phyloP scores from a whole-genome alignment of 2,797 vertebrate genomes.

The Amblyopsis hoosieri region DNA sequence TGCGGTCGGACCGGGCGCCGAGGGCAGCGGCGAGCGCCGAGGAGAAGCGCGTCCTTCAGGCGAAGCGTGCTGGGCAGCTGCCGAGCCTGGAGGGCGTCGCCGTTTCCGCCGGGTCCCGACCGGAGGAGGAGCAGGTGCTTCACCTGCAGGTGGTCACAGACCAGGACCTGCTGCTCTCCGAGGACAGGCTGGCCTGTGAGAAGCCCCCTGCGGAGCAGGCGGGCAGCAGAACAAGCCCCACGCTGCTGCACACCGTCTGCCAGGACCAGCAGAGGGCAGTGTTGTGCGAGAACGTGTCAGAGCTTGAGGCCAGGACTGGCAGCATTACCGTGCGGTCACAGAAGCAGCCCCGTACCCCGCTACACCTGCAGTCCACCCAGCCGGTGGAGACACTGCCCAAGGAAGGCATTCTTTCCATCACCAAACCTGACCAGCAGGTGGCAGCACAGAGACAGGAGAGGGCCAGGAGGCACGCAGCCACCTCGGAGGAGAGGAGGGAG shows the following conservation, averaged over 20 bases:
- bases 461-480: constrained; percentile 66
- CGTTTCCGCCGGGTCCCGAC: constrained; percentile 61
- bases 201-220: constrained; percentile 69
- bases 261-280: constrained; percentile 73
- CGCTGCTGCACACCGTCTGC: constrained; percentile 74
- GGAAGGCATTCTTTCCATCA: constrained; percentile 75
- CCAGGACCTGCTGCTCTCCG: constrained; percentile 76
- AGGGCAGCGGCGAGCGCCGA: constrained; percentile 73
- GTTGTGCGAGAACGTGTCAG: constrained; percentile 67
- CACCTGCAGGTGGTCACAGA: constrained; percentile 80
- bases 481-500: constrained; percentile 73
- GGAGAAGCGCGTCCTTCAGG: constrained; percentile 74
- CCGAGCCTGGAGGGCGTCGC: constrained; percentile 63
- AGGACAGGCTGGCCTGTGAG: constrained; percentile 73
- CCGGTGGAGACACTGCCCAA: constrained; percentile 71
- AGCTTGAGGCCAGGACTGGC: constrained; percentile 63
- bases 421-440: constrained; percentile 68
- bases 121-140: constrained; percentile 74
- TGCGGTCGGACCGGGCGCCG: constrained; percentile 65
- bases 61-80: constrained; percentile 67
- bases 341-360: constrained; percentile 59
- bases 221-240: constrained; percentile 69
- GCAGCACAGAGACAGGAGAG: constrained; percentile 78
- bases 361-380: constrained; percentile 78
- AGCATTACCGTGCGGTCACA: constrained; percentile 54